phyloP scores from a whole-genome alignment of 2,113 vertebrate genomes.

The Sylvia atricapilla region DNA sequence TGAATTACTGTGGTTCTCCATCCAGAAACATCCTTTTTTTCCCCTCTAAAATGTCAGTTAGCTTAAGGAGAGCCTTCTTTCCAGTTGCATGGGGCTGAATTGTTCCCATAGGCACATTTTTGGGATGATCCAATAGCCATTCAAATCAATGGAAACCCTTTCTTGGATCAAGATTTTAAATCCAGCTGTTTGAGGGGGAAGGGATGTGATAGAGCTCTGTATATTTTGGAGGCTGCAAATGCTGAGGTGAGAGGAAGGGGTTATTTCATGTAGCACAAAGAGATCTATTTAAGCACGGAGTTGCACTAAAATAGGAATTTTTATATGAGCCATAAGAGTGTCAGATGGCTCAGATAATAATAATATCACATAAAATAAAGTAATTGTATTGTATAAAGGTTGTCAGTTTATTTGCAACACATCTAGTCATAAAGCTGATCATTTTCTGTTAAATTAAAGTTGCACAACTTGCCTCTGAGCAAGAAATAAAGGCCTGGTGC shows the following conservation, averaged over 20 bases:
- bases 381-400: constrained; percentile 28
- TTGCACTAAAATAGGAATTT: constrained; percentile 26
- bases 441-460: constrained; percentile 55
- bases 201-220: not conserved
- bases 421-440: constrained; percentile 25
- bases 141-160: not conserved
- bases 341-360: constrained; percentile 63
- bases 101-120: not conserved
- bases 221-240: not conserved
- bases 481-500: constrained; percentile 8
- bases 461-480: constrained; percentile 32
- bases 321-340: constrained; percentile 40
- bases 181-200: not conserved
- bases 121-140: not conserved
- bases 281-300: constrained; percentile 5
- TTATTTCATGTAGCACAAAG: constrained; percentile 13
- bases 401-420: constrained; percentile 57
- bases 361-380: constrained; percentile 55
- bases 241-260: not conserved
- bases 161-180: not conserved
- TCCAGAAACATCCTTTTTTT: not conserved
- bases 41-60: not conserved
- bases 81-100: not conserved
- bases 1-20: not conserved
- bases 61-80: not conserved